These are phyloP conservation scores for Dipodomys spectabilis DNA, from an alignment of 2,113 vertebrate genomes.

Conservation along the genomic window DNA sequence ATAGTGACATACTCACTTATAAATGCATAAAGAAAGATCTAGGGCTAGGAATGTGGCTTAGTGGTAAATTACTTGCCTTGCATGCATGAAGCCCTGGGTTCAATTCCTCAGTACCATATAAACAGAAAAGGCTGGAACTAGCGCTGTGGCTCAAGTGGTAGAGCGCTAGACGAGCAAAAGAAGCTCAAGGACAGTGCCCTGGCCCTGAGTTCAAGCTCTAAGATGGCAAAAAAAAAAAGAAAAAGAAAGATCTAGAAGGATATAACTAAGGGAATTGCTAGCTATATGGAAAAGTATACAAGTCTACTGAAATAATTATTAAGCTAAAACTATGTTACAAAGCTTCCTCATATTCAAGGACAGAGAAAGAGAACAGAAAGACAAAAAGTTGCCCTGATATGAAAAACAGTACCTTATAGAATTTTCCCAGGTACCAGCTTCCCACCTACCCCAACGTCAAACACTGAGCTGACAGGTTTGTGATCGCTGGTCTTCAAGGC, in stretches of 20 bases:
- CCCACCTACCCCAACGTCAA: slow-evolving; percentile 91
- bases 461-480: slow-evolving; percentile 96
- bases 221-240: too few species aligned
- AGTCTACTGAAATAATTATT: background rate
- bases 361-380: background rate
- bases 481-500: slow-evolving; percentile 96
- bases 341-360: background rate
- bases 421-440: background rate
- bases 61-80: too few species aligned
- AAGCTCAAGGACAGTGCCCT: too few species aligned
- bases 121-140: too few species aligned
- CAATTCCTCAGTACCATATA: too few species aligned
- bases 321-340: slow-evolving; percentile 35
- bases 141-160: too few species aligned
- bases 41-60: background rate
- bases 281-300: background rate
- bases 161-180: too few species aligned
- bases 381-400: background rate
- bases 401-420: background rate
- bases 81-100: too few species aligned
- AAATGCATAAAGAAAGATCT: slow-evolving; percentile 14
- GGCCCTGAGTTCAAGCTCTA: too few species aligned
- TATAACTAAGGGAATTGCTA: background rate
- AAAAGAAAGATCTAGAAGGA: background rate
- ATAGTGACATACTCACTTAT: background rate